Evolutionary conservation across 2,113 vertebrate genomes (phyloP).

Genomic region (Serilophus lunatus): DNA sequence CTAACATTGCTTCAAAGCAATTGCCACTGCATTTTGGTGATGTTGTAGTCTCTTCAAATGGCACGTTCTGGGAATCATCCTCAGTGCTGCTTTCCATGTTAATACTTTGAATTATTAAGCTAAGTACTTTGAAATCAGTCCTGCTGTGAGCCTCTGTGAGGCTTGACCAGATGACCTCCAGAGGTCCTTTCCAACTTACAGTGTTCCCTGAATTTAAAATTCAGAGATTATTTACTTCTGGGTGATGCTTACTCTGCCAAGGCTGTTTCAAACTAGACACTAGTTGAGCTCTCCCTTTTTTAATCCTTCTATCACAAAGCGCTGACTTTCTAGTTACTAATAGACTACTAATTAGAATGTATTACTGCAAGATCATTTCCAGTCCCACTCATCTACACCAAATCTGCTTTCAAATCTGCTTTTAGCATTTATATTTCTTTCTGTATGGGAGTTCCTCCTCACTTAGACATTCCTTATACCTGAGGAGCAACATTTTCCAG

Average conservation of each 20-base stretch:
- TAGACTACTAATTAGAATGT: background rate
- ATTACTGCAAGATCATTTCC: background rate
- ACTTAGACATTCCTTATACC: conserved; percentile 37
- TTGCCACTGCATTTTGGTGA: background rate
- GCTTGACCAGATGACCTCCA: background rate
- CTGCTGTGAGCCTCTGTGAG: background rate
- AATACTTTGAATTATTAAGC: conserved; percentile 7
- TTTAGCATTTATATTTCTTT: background rate
- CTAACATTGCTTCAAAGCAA: background rate
- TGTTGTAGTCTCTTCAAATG: background rate
- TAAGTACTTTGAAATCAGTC: background rate
- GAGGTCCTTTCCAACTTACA: background rate
- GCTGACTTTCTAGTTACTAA: background rate
- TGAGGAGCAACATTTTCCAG: conserved; percentile 56
- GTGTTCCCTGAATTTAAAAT: background rate
- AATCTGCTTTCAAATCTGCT: background rate
- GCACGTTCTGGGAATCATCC: background rate
- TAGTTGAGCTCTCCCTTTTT: background rate
- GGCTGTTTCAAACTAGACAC: background rate
- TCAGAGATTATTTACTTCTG: conserved; percentile 31
- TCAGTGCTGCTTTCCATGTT: background rate
- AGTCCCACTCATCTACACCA: background rate
- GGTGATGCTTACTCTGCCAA: conserved; percentile 9
- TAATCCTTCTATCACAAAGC: background rate
- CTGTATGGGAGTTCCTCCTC: background rate